Evolutionary conservation across 2,113 vertebrate genomes (phyloP).

Genomic region (Setophaga kirtlandii): DNA sequence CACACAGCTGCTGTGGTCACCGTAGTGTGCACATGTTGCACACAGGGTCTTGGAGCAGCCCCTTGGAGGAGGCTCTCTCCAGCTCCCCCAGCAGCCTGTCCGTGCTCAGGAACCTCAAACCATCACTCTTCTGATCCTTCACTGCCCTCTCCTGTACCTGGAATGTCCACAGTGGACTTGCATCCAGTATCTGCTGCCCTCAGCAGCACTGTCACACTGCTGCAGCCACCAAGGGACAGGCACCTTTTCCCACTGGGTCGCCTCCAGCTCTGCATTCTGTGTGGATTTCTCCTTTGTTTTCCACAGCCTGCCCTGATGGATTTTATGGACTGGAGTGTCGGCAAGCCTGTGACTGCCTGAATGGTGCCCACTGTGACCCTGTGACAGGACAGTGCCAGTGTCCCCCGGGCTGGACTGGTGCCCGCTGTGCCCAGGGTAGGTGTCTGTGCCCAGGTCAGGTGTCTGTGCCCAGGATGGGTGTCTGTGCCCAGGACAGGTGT

Average conservation of each 20-base stretch:
- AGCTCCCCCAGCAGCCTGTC: not conserved
- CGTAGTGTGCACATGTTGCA: accelerated
- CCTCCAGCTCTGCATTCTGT: not conserved
- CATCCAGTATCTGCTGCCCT: accelerated
- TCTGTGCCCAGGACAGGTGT: constrained; percentile 36
- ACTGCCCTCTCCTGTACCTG: not conserved
- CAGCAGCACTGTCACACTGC: not conserved
- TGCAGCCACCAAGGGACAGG: not conserved
- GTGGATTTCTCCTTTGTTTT: not conserved
- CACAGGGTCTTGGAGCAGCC: not conserved
- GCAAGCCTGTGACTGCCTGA: constrained; percentile 81
- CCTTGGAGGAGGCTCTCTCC: too few relatives aligned
- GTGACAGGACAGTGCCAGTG: constrained; percentile 81
- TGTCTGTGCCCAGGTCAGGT: constrained; percentile 39
- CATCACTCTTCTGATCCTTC: not conserved
- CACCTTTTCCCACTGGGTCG: not conserved
- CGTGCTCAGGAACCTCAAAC: not conserved
- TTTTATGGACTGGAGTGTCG: constrained; percentile 90
- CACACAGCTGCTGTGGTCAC: not conserved
- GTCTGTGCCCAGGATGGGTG: not conserved
- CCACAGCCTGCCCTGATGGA: constrained; percentile 88
- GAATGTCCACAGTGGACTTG: accelerated
- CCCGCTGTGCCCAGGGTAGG: constrained; percentile 82
- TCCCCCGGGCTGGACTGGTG: constrained; percentile 80
- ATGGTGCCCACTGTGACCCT: constrained; percentile 80